Evolutionary conservation across 2,888 invertebrate species (phyloP).

Genomic region (Neoscelio sp.): DNA sequence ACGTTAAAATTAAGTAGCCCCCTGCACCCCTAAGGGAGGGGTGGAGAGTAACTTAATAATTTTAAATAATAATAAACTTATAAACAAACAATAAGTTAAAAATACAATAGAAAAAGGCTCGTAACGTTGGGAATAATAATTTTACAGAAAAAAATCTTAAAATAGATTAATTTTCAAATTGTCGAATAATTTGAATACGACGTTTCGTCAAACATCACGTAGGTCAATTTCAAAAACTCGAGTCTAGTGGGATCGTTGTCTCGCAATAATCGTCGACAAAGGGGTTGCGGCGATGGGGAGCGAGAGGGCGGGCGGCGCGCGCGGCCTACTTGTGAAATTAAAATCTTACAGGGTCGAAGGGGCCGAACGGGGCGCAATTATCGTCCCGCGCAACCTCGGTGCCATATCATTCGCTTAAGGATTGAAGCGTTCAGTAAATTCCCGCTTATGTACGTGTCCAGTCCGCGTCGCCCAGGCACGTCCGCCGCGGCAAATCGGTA

Average conservation of each 20-base stretch:
- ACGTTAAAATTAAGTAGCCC: too few species aligned
- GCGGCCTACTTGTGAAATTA: constrained; percentile 60
- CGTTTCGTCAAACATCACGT: neutral
- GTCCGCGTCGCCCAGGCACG: constrained; percentile 38
- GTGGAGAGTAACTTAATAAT: too few species aligned
- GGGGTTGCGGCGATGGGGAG: constrained; percentile 22
- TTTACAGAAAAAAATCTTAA: too few species aligned
- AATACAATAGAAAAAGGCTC: too few species aligned
- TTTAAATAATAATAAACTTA: too few species aligned
- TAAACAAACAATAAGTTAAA: too few species aligned
- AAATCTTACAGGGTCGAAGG: constrained; percentile 55
- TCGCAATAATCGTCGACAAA: constrained; percentile 25
- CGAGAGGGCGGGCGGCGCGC: constrained; percentile 38
- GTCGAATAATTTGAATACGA: neutral
- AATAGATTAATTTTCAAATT: too few species aligned
- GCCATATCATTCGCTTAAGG: constrained; percentile 51
- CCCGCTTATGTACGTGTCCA: constrained; percentile 60
- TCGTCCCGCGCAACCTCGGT: constrained; percentile 32
- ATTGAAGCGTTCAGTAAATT: constrained; percentile 53
- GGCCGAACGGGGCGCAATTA: constrained; percentile 46
- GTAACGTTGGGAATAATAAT: too few species aligned
- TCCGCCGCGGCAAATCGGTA: constrained; percentile 4
- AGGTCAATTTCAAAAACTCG: neutral
- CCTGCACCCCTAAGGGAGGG: too few species aligned
- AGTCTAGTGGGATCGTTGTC: constrained; percentile 1